Evolutionary conservation across 1,140 invertebrate genomes (phyloP).

Genomic region (Lepidotrigona ventralis): DNA sequence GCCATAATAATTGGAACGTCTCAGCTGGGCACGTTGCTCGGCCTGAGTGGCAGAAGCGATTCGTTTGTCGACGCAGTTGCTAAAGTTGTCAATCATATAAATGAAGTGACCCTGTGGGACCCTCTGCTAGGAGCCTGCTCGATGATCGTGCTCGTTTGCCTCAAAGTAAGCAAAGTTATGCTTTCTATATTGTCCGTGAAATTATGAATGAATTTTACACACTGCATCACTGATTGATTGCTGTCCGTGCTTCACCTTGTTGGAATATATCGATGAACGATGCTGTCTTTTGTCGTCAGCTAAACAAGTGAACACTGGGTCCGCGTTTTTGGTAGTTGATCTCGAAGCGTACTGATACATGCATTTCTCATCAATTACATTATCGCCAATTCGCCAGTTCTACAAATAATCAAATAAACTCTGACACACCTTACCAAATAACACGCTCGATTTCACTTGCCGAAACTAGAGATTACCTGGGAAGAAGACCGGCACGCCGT

Average conservation of each 20-base stretch:
- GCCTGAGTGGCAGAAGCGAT: slow-evolving; percentile 76
- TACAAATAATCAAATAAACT: too few relatives aligned
- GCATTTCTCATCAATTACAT: too few relatives aligned
- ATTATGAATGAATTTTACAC: background rate
- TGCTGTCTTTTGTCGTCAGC: too few relatives aligned
- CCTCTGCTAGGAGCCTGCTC: slow-evolving; percentile 76
- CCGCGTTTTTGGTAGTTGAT: too few relatives aligned
- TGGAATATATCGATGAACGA: too few relatives aligned
- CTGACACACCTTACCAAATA: background rate
- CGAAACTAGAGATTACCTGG: slow-evolving; percentile 72
- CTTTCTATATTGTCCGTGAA: background rate
- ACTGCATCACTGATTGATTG: too few relatives aligned
- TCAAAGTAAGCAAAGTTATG: slow-evolving; percentile 66
- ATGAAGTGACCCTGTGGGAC: slow-evolving; percentile 72
- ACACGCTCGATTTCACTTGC: background rate
- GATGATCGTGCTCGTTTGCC: slow-evolving; percentile 73
- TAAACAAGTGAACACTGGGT: too few relatives aligned
- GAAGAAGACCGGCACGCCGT: slow-evolving; percentile 69
- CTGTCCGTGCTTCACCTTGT: too few relatives aligned
- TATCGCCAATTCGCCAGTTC: too few relatives aligned
- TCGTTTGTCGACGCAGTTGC: slow-evolving; percentile 76
- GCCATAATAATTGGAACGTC: slow-evolving; percentile 84
- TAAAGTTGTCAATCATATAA: slow-evolving; percentile 76
- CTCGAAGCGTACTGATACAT: too few relatives aligned
- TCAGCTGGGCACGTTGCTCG: slow-evolving; percentile 83